Evolutionary conservation across 2,113 vertebrate genomes (phyloP), one percentile per base, ranked within the genome.

Genomic region (Physeter macrocephalus): DNA sequence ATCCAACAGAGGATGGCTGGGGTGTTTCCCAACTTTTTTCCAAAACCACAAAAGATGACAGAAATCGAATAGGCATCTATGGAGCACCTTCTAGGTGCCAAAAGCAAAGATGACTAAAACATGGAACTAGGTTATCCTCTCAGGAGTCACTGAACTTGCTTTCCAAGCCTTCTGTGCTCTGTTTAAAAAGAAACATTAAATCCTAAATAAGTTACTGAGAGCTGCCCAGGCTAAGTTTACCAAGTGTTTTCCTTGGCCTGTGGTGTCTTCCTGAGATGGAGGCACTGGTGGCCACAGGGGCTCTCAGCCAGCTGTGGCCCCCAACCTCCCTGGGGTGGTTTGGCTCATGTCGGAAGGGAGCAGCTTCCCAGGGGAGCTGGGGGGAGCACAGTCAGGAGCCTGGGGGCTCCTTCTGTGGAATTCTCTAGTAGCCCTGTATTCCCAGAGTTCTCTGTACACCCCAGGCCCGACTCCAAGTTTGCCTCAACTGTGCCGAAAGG

Each of bases 11-110:
- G 67, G 92, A 75, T 93, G 80, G 80, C 81, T 97, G 87, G 80
- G 83, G 59, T 71, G 27, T 92, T 97, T 93, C 95, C 97, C 97
- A 90, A 52, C n/a, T 20, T 90, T 87, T 91, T 96, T 89, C 61
- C 46, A 78, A 78, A 78, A 36, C 93, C 96, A 95, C 96, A 97
- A 91, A 97, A 97, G 90, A 97, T 97, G 93, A 97, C 66, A 97
- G 92, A 97, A 97, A 97, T 97, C 92, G 90, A 96, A 96, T 66
- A 97, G 94, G 84, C 92, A 96, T 97, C 96, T 97, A 96, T 92
- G 97, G 95, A 96, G 96, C 90, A 97, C 92, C 90, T 97, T 94
- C 69, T 97, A 96, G 90, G 75, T 97, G 96, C 97, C 97, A 98
- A 98, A 94, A 96, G 87, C 92, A 82, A 95, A 98, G 87, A 97